A percentile compares a stretch with the other conserved stretches of the same genome.
These are phyloP conservation scores for Synanthedon myopaeformis DNA, from an alignment of 2,888 invertebrate genomes.

Conservation along the genomic window DNA sequence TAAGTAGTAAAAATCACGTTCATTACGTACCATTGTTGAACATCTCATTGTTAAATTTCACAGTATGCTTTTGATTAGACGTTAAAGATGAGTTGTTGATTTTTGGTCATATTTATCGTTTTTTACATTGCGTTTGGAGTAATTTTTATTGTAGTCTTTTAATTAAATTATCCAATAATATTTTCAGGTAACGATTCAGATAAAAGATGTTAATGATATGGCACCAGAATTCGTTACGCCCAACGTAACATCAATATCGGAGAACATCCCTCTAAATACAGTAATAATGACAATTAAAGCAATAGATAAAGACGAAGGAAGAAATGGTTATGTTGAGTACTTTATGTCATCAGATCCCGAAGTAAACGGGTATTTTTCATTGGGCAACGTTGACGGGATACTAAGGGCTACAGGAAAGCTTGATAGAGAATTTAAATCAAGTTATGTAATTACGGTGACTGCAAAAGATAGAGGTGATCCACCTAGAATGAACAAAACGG, in stretches of 20 bases:
- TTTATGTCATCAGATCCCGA: conserved; percentile 77
- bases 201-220: conserved; percentile 94
- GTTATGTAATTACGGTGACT: conserved; percentile 81
- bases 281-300: conserved; percentile 92
- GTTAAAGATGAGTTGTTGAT: conserved; percentile 5
- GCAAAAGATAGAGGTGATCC: conserved; percentile 92
- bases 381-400: conserved; percentile 90
- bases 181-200: conserved; percentile 82
- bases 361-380: conserved; percentile 77
- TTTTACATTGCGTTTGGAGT: neutral
- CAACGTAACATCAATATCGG: conserved; percentile 82
- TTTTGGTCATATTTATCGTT: neutral
- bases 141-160: neutral
- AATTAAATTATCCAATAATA: neutral
- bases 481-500: conserved; percentile 76
- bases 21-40: conserved; percentile 33
- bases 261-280: conserved; percentile 88
- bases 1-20: conserved; percentile 13
- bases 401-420: conserved; percentile 86
- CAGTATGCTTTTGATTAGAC: conserved; percentile 28
- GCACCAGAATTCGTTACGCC: conserved; percentile 87
- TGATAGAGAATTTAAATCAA: conserved; percentile 83
- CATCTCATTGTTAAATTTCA: conserved; percentile 23
- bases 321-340: conserved; percentile 92
- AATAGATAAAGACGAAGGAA: conserved; percentile 88